A percentile compares a stretch with the other conserved stretches of the same genome.
Conservation (phyloP, 2,888 invertebrate species). For the Cephus rjabovi region DNA sequence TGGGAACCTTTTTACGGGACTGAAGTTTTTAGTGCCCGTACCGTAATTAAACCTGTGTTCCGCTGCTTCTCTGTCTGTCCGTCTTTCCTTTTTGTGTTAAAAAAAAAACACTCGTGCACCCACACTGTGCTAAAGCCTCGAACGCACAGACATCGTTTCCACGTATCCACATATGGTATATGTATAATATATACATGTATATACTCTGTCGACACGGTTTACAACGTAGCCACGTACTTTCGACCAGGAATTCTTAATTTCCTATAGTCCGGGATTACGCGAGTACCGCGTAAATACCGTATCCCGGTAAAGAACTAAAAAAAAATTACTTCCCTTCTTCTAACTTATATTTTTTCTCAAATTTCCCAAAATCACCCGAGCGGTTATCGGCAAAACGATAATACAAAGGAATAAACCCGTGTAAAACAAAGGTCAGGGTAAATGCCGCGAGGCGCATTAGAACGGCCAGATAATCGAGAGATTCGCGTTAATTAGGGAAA, state of each 20-base stretch:
- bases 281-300: no score
- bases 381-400: no score
- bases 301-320: no score
- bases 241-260: background rate
- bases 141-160: no score
- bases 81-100: slow-evolving; percentile 35
- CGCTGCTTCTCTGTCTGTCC: slow-evolving; percentile 59
- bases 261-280: background rate
- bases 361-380: no score
- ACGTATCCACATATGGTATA: no score
- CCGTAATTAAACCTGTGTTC: slow-evolving; percentile 60
- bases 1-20: slow-evolving; percentile 39
- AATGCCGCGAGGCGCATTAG: slow-evolving; percentile 25
- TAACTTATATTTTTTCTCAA: no score
- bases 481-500: slow-evolving; percentile 40
- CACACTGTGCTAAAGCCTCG: no score
- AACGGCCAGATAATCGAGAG: slow-evolving; percentile 30
- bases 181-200: no score
- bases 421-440: slow-evolving; percentile 24
- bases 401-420: no score
- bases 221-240: background rate
- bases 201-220: background rate
- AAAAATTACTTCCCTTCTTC: no score
- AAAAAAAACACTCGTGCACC: background rate
- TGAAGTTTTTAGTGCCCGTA: slow-evolving; percentile 54